Percentiles rank a stretch among this genome's conserved stretches.
phyloP scores from a whole-genome alignment of 30 jellyfish, hydroid and myxozoan genomes.

The Chrysaora quinquecirrha region DNA sequence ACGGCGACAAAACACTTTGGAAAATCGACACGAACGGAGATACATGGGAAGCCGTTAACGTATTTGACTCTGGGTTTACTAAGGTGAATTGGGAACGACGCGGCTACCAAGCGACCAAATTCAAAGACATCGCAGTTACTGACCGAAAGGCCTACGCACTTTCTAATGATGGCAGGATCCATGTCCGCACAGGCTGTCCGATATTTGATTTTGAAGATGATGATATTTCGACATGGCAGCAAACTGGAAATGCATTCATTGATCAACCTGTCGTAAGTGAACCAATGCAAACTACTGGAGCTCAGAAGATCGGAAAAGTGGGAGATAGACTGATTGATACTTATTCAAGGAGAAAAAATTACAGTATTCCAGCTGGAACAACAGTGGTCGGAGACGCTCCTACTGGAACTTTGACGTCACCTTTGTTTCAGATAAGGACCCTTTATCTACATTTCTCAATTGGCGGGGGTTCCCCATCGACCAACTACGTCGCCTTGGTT shows the following conservation, averaged over 20 bases:
- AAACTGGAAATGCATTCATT: conserved; percentile 54
- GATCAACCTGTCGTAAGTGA: conserved; percentile 53
- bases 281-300: neutral
- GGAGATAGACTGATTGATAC: conserved; percentile 55
- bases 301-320: conserved; percentile 19
- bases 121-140: conserved; percentile 16
- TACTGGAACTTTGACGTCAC: conserved; percentile 58
- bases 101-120: conserved; percentile 7
- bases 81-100: conserved; percentile 25
- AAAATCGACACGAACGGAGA: conserved; percentile 11
- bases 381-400: conserved; percentile 21
- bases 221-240: conserved; percentile 32
- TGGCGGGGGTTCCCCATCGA: conserved; percentile 57
- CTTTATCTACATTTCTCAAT: conserved; percentile 23
- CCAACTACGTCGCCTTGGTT: conserved; percentile 11
- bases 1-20: conserved; percentile 21
- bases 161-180: conserved; percentile 1
- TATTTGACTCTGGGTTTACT: neutral
- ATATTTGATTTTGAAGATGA: conserved; percentile 59
- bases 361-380: conserved; percentile 10
- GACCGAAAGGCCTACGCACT: conserved; percentile 15
- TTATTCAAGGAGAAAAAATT: conserved; percentile 10
- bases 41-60: conserved; percentile 21
- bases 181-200: conserved; percentile 53
- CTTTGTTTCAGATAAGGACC: conserved; percentile 46